Base-by-base conservation (phyloP, 2,797 vertebrate species). In the Vultur gryphus region DNA sequence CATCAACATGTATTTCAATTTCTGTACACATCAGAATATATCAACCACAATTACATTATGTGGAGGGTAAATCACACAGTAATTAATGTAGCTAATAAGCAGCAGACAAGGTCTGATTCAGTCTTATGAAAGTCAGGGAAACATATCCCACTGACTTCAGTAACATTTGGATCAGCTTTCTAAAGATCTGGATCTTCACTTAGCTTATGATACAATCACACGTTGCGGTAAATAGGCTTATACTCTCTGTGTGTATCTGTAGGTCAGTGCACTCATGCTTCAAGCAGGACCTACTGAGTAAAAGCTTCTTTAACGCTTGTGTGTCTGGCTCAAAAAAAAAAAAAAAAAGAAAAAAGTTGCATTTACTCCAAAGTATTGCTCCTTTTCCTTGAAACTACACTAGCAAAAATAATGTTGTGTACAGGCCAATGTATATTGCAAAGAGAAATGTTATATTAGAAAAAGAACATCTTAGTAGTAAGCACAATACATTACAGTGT, bases 231-330 rank as follows among this genome's bases (percentile, higher is more conserved):
- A 95, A 87, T 17, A 35, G 61, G 75, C 14, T 96, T 83, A 84
- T 46, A 35, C 41, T 55, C 57, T 24, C 25, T 24, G 26, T n/a
- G 37, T 39, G 46, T 33, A 35, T 59, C 81, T 83, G 59, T 41
- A 83, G 92, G 89, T 87, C 92, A 94, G 39, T 7, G 48, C 59
- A 33, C 57, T 77, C 49, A 3, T 35, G 71, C 33, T 69, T 97
- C 73, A 91, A 16, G 73, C 54, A 89, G 29, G 21, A 62, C 28
- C 31, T 70, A 19, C 43, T 41, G 59, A 86, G 58, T 31, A 58
- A 92, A 93, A 82, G 39, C 58, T 81, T 4, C 46, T 87, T 93
- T 79, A 51, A 39, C 41, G 26, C 25, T 43, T 54, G 6, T 69
- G 83, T 69, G 46, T 23, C 49, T 81, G 61, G 21, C 31, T 75